phyloP scores from a whole-genome alignment of 2,113 vertebrate genomes.

The Bos javanicus region DNA sequence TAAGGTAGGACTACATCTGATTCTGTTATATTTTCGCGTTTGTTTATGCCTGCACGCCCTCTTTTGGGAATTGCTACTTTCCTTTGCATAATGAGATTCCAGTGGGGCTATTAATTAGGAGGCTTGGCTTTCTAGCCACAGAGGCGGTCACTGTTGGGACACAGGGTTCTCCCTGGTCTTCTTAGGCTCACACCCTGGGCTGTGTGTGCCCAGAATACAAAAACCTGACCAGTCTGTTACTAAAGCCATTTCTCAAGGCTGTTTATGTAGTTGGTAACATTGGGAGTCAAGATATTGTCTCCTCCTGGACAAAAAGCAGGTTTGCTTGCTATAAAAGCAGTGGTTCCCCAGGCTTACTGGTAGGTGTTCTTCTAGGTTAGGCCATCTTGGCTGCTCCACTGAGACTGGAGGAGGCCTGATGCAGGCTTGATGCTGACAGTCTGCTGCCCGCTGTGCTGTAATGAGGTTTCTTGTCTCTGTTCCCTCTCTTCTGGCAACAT shows the following conservation, averaged over 20 bases:
- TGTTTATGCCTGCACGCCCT: background rate
- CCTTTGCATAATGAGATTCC: background rate
- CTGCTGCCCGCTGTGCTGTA: background rate
- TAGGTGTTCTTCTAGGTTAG: background rate
- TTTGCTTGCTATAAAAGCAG: background rate
- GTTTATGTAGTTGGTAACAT: background rate
- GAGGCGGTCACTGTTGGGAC: background rate
- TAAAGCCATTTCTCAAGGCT: background rate
- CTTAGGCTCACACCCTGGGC: background rate
- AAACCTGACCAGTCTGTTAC: background rate
- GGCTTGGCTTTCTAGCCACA: background rate
- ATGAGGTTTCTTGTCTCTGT: background rate
- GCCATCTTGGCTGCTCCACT: background rate
- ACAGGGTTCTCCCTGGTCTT: background rate
- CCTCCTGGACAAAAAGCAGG: background rate
- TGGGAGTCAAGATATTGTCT: background rate
- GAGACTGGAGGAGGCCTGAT: background rate
- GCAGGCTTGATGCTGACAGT: background rate
- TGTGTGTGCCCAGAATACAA: background rate
- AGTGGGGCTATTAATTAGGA: background rate
- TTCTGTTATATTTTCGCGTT: background rate
- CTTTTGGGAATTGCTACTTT: background rate
- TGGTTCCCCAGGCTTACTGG: background rate
- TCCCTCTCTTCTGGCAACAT: background rate
- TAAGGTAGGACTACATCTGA: too few species aligned